Conservation (phyloP, 2,797 vertebrate species). For the Sebastes alutus region DNA sequence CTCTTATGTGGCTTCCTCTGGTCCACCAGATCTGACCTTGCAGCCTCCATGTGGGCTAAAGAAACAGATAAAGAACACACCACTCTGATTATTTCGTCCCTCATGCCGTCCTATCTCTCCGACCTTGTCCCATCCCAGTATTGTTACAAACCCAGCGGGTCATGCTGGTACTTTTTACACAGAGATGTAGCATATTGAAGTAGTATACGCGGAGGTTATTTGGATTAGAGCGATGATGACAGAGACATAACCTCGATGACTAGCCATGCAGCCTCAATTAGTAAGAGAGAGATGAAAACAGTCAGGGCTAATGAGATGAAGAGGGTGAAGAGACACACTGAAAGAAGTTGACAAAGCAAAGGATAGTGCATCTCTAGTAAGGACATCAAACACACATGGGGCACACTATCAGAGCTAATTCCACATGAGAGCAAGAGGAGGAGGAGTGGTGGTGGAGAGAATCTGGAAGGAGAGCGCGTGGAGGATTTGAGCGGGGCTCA, state of each 20-base stretch:
- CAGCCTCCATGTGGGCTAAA: not conserved
- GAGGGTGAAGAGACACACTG: not conserved
- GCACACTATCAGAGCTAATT: not conserved
- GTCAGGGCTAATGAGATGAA: slow-evolving; percentile 23
- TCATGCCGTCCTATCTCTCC: slow-evolving; percentile 5
- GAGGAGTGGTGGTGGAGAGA: not conserved
- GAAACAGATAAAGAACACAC: slow-evolving; percentile 1
- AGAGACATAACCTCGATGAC: slow-evolving; percentile 1
- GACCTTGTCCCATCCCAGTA: slow-evolving; percentile 17
- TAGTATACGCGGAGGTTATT: not conserved
- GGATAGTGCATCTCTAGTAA: not conserved
- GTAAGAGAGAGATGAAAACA: slow-evolving; percentile 26
- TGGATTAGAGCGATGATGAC: slow-evolving; percentile 6
- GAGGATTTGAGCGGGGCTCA: not conserved
- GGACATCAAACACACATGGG: not conserved
- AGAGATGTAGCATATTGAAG: not conserved
- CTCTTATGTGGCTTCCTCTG: slow-evolving; percentile 27
- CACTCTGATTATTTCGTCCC: slow-evolving; percentile 9
- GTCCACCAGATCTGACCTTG: slow-evolving; percentile 44
- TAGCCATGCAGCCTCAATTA: slow-evolving; percentile 11
- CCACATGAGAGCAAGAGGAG: not conserved
- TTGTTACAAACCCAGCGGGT: slow-evolving; percentile 1
- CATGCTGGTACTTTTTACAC: not conserved
- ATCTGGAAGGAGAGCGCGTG: slow-evolving; percentile 1
- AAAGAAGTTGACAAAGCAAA: slow-evolving; percentile 8